Evolutionary conservation across 1,140 invertebrate genomes (phyloP).

Genomic region (Drosophila rufa): DNA sequence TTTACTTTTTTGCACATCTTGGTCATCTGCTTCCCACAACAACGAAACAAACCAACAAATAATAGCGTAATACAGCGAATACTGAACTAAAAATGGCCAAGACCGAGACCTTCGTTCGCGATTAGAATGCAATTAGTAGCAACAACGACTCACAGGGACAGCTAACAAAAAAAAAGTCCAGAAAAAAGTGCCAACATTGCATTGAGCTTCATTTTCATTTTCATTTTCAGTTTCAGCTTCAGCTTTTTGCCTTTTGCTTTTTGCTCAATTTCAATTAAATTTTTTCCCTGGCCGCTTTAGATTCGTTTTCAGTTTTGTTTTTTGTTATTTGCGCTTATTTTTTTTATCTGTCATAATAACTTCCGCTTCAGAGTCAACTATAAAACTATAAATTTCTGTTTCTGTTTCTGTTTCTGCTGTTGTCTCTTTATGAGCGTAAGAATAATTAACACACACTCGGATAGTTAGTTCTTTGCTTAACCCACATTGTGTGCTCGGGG

Average conservation of each 20-base stretch:
- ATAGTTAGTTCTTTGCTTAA: constrained; percentile 41
- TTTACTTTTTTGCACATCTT: constrained; percentile 51
- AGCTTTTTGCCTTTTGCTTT: constrained; percentile 24
- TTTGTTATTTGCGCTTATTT: constrained; percentile 15
- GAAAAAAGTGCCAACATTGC: constrained; percentile 53
- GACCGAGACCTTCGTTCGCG: constrained; percentile 74
- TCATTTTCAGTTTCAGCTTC: constrained; percentile 11
- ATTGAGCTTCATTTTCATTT: constrained; percentile 59
- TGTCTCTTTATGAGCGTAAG: constrained; percentile 42
- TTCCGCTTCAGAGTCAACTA: constrained; percentile 62
- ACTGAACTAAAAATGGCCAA: constrained; percentile 59
- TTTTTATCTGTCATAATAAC: constrained; percentile 75
- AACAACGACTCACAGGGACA: constrained; percentile 21
- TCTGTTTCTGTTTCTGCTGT: constrained; percentile 2
- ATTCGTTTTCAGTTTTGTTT: constrained; percentile 36
- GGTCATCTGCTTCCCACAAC: constrained; percentile 72
- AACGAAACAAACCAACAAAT: constrained; percentile 49
- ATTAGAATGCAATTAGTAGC: constrained; percentile 81
- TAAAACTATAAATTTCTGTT: constrained; percentile 34
- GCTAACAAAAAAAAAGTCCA: constrained; percentile 39
- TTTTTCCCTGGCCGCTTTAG: constrained; percentile 21
- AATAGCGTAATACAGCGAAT: constrained; percentile 26
- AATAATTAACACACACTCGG: constrained; percentile 19
- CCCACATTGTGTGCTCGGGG: constrained; percentile 35
- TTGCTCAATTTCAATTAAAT: constrained; percentile 31